Percentiles rank a stretch among this genome's conserved stretches.
These are phyloP conservation scores for Amphiura filiformis DNA, from an alignment of 35 echinoderm and acorn worm species.

Conservation along the genomic window DNA sequence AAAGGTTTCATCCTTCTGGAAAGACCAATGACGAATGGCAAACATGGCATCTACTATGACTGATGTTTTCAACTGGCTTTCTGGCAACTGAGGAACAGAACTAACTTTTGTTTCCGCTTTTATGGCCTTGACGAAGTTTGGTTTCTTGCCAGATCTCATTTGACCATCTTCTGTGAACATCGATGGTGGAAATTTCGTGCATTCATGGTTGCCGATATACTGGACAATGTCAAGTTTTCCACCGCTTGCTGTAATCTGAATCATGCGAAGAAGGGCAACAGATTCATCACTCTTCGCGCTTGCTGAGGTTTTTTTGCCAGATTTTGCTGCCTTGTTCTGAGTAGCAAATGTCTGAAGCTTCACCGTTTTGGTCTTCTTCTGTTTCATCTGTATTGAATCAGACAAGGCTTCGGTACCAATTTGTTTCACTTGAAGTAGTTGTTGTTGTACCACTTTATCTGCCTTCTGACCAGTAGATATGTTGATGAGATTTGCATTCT, in stretches of 20 bases:
- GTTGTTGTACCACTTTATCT: not conserved
- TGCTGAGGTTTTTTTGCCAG: slow-evolving; percentile 1
- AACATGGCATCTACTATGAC: no score
- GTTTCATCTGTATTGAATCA: not conserved
- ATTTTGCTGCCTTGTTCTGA: slow-evolving; percentile 11
- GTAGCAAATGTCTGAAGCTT: slow-evolving; percentile 23
- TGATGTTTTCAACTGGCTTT: no score
- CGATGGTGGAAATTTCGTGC: not conserved
- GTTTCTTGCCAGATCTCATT: slow-evolving; percentile 19
- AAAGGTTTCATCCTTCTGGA: no score
- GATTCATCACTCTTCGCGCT: slow-evolving; percentile 22
- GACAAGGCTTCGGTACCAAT: not conserved
- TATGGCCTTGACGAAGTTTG: slow-evolving; percentile 9
- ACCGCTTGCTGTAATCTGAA: slow-evolving; percentile 29
- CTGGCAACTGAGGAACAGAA: no score
- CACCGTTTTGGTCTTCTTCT: slow-evolving; percentile 10
- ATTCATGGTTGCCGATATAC: slow-evolving; percentile 24
- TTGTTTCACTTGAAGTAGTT: slow-evolving; percentile 15
- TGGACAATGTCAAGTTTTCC: slow-evolving; percentile 21
- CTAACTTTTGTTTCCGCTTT: slow-evolving; percentile 27
- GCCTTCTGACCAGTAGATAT: slow-evolving; percentile 23
- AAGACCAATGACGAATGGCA: no score
- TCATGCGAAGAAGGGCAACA: slow-evolving; percentile 27
- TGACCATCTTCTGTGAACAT: not conserved
- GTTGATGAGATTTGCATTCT: not conserved